These are phyloP conservation scores for Semicossyphus pulcher DNA, from an alignment of 2,113 vertebrate genomes.

Conservation along the genomic window DNA sequence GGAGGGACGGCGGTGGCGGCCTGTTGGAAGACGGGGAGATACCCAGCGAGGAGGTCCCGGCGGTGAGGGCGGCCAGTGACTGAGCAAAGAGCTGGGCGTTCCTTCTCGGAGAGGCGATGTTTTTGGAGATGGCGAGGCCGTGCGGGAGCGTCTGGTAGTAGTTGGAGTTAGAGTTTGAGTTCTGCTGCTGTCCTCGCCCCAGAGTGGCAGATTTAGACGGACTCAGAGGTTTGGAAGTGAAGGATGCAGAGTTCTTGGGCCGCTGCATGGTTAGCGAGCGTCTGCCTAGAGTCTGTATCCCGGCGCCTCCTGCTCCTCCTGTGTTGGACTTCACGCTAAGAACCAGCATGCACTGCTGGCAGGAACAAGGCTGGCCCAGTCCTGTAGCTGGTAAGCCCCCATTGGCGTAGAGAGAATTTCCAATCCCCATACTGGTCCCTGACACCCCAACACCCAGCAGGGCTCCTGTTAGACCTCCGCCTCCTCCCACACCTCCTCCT, in stretches of 20 bases:
- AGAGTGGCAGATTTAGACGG: constrained; percentile 69
- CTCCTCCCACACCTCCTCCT: constrained; percentile 57
- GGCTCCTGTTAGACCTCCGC: constrained; percentile 74
- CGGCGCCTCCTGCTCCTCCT: constrained; percentile 44
- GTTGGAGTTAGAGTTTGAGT: constrained; percentile 61
- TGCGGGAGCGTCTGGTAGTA: constrained; percentile 81
- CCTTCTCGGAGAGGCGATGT: constrained; percentile 61
- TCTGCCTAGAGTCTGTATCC: constrained; percentile 71
- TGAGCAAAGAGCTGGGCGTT: constrained; percentile 81
- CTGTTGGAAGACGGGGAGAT: constrained; percentile 69
- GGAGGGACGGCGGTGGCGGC: constrained; percentile 78
- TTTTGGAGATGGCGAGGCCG: constrained; percentile 75
- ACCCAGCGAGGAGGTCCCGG: constrained; percentile 64
- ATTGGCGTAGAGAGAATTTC: constrained; percentile 62
- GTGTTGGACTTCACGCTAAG: constrained; percentile 87
- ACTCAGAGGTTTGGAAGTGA: constrained; percentile 56
- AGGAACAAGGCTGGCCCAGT: constrained; percentile 85
- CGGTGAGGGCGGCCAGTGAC: constrained; percentile 78
- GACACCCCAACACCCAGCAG: constrained; percentile 79
- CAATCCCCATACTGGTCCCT: constrained; percentile 65
- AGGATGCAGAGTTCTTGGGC: constrained; percentile 46
- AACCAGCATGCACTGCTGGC: constrained; percentile 93
- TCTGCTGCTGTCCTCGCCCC: constrained; percentile 68
- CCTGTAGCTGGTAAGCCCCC: constrained; percentile 61
- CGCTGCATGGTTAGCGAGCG: constrained; percentile 70